Percentiles rank a stretch among this genome's conserved stretches.
Evolutionary conservation across 2,888 invertebrate species (phyloP).

Genomic region (Elysia crispata): DNA sequence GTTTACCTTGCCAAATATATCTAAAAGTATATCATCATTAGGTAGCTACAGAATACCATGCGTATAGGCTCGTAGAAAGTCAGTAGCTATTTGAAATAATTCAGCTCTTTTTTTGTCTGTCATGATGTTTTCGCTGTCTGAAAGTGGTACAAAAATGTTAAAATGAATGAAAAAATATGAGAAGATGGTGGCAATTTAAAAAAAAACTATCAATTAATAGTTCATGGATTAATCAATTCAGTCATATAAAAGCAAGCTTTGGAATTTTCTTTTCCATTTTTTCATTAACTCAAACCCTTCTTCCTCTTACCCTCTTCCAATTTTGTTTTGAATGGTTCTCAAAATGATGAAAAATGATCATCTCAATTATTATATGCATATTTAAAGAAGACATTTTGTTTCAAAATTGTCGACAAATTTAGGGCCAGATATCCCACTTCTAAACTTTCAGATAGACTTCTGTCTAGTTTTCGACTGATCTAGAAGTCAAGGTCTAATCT

Average conservation of each 20-base stretch:
- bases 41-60: constrained; percentile 84
- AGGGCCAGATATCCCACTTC: constrained; percentile 89
- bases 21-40: constrained; percentile 86
- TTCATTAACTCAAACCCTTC: too few species aligned
- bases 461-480: constrained; percentile 42
- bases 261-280: too few species aligned
- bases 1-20: constrained; percentile 90
- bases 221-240: not conserved
- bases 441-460: constrained; percentile 56
- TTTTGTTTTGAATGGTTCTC: too few species aligned
- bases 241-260: not conserved
- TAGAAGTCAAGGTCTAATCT: too few species aligned
- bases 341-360: too few species aligned
- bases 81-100: constrained; percentile 86
- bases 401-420: too few species aligned
- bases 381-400: too few species aligned
- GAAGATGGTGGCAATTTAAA: too few species aligned
- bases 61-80: constrained; percentile 86
- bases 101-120: constrained; percentile 86
- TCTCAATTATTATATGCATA: too few species aligned
- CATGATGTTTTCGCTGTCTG: constrained; percentile 90
- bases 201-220: not conserved
- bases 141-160: too few species aligned
- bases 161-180: constrained; percentile 18
- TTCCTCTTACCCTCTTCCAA: too few species aligned